phyloP scores from a whole-genome alignment of 2,888 invertebrate species.

The Osmoderma eremita region DNA sequence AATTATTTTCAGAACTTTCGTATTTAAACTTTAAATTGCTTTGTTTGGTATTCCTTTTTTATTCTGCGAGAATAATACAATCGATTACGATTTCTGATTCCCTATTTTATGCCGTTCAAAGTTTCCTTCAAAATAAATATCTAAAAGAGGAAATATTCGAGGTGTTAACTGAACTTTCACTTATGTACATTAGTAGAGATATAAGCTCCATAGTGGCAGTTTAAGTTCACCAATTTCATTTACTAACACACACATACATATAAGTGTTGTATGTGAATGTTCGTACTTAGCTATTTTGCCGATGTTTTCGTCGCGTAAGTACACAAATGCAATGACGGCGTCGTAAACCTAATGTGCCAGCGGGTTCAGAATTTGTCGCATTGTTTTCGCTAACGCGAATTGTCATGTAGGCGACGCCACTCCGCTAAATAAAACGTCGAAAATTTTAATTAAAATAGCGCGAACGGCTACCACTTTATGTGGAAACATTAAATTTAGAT shows the following conservation, averaged over 20 bases:
- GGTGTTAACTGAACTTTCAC: too few species aligned
- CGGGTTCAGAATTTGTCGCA: slow-evolving; percentile 24
- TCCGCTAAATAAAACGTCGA: slow-evolving; percentile 12
- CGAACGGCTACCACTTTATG: neutral
- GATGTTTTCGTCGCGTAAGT: neutral
- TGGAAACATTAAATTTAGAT: neutral
- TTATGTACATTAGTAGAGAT: neutral
- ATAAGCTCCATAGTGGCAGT: neutral
- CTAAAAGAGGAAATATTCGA: too few species aligned
- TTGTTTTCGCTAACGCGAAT: slow-evolving; percentile 22
- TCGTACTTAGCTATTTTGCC: neutral
- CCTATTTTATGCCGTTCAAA: neutral
- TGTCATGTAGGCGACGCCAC: neutral
- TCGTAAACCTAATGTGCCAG: slow-evolving; percentile 20
- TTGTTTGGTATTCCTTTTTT: neutral
- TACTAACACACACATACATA: neutral
- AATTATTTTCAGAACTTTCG: slow-evolving; percentile 35
- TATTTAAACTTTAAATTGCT: slow-evolving; percentile 35
- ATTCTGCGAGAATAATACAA: slow-evolving; percentile 1
- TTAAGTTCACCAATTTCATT: slow-evolving; percentile 10
- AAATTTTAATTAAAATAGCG: slow-evolving; percentile 20
- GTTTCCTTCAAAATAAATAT: neutral
- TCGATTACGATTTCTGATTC: slow-evolving; percentile 22
- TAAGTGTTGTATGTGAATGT: too few species aligned
- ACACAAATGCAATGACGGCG: neutral